Evolutionary conservation across 2,888 invertebrate species (phyloP).

Genomic region (Nymphalis polychloros): DNA sequence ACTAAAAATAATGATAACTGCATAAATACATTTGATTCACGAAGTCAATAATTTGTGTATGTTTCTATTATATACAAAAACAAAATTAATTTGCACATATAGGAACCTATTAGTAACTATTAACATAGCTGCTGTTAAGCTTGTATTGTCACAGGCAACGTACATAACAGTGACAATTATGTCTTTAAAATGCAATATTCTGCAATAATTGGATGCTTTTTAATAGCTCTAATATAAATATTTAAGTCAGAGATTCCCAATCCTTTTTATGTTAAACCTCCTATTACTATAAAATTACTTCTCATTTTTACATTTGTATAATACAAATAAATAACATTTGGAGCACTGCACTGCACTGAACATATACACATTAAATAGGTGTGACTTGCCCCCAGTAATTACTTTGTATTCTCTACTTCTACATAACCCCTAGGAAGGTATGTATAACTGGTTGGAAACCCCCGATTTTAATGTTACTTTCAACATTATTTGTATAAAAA

Average conservation of each 20-base stretch:
- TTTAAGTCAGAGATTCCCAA: no score
- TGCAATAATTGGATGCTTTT: not conserved
- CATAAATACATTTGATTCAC: not conserved
- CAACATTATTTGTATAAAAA: slow-evolving; percentile 10
- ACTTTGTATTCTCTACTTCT: no score
- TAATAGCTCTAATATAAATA: not conserved
- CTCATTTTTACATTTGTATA: no score
- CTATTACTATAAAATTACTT: no score
- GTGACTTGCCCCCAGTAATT: no score
- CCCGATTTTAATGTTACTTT: not conserved
- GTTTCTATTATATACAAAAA: not conserved
- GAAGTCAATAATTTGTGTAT: not conserved
- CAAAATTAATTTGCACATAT: slow-evolving; percentile 15
- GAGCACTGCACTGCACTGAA: no score
- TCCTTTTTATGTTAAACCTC: no score
- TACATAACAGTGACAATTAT: slow-evolving; percentile 35
- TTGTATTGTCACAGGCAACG: slow-evolving; percentile 20
- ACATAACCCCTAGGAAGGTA: no score
- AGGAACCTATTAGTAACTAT: slow-evolving; percentile 25
- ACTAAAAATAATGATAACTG: slow-evolving; percentile 10
- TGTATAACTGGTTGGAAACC: no score
- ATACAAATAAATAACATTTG: no score
- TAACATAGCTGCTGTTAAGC: not conserved
- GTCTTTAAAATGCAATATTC: slow-evolving; percentile 8
- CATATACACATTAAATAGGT: no score